Evolutionary conservation across 2,888 invertebrate genomes (phyloP), one percentile per base, ranked within the genome.

Genomic region (Nomada ruficornis): DNA sequence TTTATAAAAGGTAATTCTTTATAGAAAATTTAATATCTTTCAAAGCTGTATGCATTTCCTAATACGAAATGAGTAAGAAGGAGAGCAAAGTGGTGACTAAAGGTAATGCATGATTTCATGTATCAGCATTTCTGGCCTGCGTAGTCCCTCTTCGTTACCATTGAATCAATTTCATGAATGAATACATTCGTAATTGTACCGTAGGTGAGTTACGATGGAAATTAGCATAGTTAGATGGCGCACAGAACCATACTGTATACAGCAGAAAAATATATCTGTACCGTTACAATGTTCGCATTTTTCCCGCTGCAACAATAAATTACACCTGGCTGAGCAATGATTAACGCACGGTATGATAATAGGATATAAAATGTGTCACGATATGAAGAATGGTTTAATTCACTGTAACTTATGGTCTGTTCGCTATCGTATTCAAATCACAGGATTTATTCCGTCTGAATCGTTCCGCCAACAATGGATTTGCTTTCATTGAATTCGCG

Each of bases 331-430:
- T 18, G 73, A n/a, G 63, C 63, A 64, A 72, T 73, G 80, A 81
- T 77, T 81, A 77, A 73, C 67, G 44, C 57, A 4, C 54, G 60
- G 23, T 50, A 67, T 70, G 76, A 76, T 80, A 65, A 76, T 76
- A 50, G 59, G 64, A 75, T 76, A 52, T 59, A 79, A 79, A 76
- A 76, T 76, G 65, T 59, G 70, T 50, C 76, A 47, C 47, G 60
- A 76, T 62, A 71, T 76, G 80, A 80, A 76, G 76, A 80, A 80
- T 76, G 80, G 70, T 80, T 76, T 65, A 80, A 80, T 76, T 76
- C 76, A 47, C 20, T 52, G 60, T 76, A 70, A 76, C 60, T 65
- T 55, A 60, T 20, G 15, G 29, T 1, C 65, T 4, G 59, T n/a
- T 54, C 26, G 20, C 57, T 76, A 60, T 68, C 64, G 55, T 47